Evolutionary conservation across 2,888 invertebrate species (phyloP).

Genomic region (Galerucella nymphaeae): DNA sequence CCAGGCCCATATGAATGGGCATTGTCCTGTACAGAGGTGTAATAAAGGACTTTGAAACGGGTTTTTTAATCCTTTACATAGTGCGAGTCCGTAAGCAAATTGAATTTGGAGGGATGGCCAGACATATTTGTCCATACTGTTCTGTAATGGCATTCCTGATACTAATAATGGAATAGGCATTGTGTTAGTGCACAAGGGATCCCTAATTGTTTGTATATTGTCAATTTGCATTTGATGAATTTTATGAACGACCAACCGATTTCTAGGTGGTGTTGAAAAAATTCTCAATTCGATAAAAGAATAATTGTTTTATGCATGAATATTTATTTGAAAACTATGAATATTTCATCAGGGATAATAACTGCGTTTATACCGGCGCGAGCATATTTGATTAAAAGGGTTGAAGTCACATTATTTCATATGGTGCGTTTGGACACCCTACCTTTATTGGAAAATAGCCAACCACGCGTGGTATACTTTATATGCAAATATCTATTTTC

Average conservation of each 20-base stretch:
- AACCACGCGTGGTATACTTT: slow-evolving; percentile 24
- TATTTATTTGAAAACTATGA: slow-evolving; percentile 46
- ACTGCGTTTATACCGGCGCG: slow-evolving; percentile 29
- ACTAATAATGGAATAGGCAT: slow-evolving; percentile 64
- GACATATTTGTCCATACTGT: slow-evolving; percentile 61
- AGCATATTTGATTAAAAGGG: slow-evolving; percentile 44
- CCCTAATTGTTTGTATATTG: slow-evolving; percentile 66
- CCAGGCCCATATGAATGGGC: slow-evolving; percentile 51
- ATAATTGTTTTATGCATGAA: slow-evolving; percentile 47
- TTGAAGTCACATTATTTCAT: slow-evolving; percentile 45
- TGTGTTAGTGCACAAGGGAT: slow-evolving; percentile 63
- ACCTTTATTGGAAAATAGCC: slow-evolving; percentile 23
- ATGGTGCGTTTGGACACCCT: slow-evolving; percentile 28
- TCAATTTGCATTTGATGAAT: slow-evolving; percentile 64
- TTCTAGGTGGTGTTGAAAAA: slow-evolving; percentile 50
- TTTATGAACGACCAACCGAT: slow-evolving; percentile 51
- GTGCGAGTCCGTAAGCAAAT: slow-evolving; percentile 59
- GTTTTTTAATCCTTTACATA: slow-evolving; percentile 59
- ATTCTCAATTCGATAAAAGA: slow-evolving; percentile 53
- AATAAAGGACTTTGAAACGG: slow-evolving; percentile 56
- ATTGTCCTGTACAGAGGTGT: slow-evolving; percentile 55
- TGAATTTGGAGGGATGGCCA: slow-evolving; percentile 61
- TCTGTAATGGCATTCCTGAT: slow-evolving; percentile 63
- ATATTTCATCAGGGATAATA: slow-evolving; percentile 41
- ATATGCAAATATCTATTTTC: slow-evolving; percentile 32